These are phyloP conservation scores for Lampropteryx suffumata DNA, from an alignment of 2,888 invertebrate genomes.

Conservation along the genomic window DNA sequence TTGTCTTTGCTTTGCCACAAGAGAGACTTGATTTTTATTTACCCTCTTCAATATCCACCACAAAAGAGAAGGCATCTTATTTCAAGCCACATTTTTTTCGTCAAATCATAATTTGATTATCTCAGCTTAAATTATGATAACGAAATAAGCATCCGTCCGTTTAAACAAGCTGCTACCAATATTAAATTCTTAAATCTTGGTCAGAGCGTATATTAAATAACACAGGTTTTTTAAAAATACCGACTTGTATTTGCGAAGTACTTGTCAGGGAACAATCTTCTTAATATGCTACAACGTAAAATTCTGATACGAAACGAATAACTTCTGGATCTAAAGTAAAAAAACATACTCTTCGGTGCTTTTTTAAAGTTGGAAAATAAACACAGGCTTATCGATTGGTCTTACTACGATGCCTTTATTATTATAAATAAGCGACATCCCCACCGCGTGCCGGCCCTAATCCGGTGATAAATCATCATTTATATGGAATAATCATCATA, in stretches of 20 bases:
- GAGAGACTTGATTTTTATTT: conserved; percentile 42
- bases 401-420: conserved; percentile 52
- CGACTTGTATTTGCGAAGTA: conserved; percentile 14
- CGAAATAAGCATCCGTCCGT: conserved; percentile 64
- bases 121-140: conserved; percentile 59
- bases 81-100: conserved; percentile 33
- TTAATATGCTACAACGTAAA: too few relatives aligned
- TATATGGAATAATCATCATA: conserved; percentile 79
- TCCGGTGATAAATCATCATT: conserved; percentile 81
- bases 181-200: conserved; percentile 70
- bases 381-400: conserved; percentile 61
- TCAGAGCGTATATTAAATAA: conserved; percentile 50
- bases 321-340: too few relatives aligned
- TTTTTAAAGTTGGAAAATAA: too few relatives aligned
- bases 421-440: conserved; percentile 76
- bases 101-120: conserved; percentile 68
- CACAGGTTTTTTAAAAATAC: conserved; percentile 32
- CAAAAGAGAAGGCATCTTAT: conserved; percentile 32
- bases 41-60: conserved; percentile 46
- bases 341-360: too few relatives aligned
- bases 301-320: too few relatives aligned
- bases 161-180: conserved; percentile 70
- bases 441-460: conserved; percentile 69
- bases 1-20: conserved; percentile 48
- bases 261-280: conserved; percentile 19